Base-by-base conservation (phyloP, 92 coral and sea anemone species). In the Palythoa heliodiscus region DNA sequence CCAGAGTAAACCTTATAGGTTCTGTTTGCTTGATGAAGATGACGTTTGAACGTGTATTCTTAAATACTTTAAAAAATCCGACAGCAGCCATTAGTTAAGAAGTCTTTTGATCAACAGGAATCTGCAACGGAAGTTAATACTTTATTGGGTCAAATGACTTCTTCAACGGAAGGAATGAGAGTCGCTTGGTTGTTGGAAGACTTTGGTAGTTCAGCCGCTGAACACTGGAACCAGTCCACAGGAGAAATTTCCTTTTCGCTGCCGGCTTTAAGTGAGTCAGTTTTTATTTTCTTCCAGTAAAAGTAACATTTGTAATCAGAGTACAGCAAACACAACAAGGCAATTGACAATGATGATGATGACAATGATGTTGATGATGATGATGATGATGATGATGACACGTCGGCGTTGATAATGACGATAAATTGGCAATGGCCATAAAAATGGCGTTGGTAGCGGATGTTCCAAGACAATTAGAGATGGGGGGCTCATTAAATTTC, bases 141-240 rank as follows among this genome's bases (percentile, higher is more conserved):
- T 14, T 52, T 91, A 0, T 52, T 91, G 38, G 73, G 68, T 37
- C 68, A 77, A 15, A 25, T 64, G 70, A 47, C 83, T 6, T 89
- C 79, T 39, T 73, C 67, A 15, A 35, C 89, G 1, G n/a, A 57
- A 35, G 94, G 93, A 15, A 89, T 89, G 78, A 60, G 71, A 74
- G 82, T 91, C 24, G 92, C 94, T 37, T 66, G 73, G 73, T 75
- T 82, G 82, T 71, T 92, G 66, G 94, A 91, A 53, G 78, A 82
- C 39, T 91, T 89, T 79, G 94, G 90, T 7, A 82, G 58, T 55
- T 60, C 71, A 47, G 71, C 90, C 77, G 92, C 94, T n/a, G 47
- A 66, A 1, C 71, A 76, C 64, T 89, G 90, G 92, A 35, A 76
- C 19, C 77, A 91, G 43, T 70, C 87, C 20, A 40, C 88, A 6